phyloP scores from a whole-genome alignment of 2,113 vertebrate genomes.

The Stomatorhinus ivindoensis region DNA sequence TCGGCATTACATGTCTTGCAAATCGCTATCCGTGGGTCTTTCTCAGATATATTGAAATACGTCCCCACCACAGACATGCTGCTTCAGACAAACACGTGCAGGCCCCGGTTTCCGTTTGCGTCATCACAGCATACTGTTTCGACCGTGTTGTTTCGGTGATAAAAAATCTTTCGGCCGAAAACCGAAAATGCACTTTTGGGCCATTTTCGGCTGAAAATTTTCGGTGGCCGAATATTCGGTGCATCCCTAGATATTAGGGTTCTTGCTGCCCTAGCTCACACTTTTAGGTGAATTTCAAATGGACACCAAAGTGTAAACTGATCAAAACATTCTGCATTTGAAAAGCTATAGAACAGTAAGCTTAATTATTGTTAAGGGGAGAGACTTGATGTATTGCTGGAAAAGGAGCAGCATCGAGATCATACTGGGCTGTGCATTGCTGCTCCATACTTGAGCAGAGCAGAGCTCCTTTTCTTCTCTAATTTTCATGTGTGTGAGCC shows the following conservation, averaged over 20 bases:
- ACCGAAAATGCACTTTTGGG: too few species aligned
- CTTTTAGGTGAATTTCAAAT: slow-evolving; percentile 1
- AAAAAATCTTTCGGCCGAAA: too few species aligned
- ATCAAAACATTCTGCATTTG: not conserved
- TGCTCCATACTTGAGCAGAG: not conserved
- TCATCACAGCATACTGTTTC: too few species aligned
- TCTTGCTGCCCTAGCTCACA: not conserved
- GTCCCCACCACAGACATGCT: too few species aligned
- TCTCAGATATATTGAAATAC: too few species aligned
- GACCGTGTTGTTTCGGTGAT: too few species aligned
- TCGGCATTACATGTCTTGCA: too few species aligned
- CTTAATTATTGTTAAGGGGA: not conserved
- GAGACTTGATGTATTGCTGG: not conserved
- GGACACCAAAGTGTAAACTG: not conserved
- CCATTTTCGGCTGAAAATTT: too few species aligned
- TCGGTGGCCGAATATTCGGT: too few species aligned
- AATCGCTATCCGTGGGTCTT: too few species aligned
- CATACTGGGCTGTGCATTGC: not conserved
- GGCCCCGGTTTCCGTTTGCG: too few species aligned
- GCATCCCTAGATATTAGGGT: not conserved
- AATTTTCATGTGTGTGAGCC: not conserved
- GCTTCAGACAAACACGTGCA: too few species aligned
- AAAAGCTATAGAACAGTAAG: not conserved
- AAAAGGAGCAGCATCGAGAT: not conserved
- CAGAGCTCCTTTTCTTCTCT: not conserved